Evolutionary conservation across 2,113 vertebrate species (phyloP).

Genomic region (Festucalex cinctus): DNA sequence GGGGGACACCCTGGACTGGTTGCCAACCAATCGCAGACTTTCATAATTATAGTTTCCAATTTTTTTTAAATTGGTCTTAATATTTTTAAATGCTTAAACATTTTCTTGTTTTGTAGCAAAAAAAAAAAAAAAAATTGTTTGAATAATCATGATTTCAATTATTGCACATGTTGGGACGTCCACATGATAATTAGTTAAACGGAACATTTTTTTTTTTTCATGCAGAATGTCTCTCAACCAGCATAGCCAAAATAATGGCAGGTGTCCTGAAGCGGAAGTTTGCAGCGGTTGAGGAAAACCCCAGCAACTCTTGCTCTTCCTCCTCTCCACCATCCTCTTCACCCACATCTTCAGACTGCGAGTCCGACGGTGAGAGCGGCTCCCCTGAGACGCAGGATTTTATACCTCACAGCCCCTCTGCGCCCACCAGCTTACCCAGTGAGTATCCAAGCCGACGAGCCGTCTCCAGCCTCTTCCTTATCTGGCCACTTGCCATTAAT

Average conservation of each 20-base stretch:
- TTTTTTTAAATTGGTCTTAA: no score
- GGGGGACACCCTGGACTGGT: no score
- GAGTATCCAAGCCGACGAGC: conserved; percentile 58
- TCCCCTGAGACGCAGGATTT: conserved; percentile 40
- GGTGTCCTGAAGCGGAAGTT: conserved; percentile 86
- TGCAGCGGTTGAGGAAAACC: conserved; percentile 79
- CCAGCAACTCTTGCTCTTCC: conserved; percentile 76
- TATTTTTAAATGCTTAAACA: no score
- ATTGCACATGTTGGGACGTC: no score
- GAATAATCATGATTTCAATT: no score
- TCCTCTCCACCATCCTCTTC: conserved; percentile 76
- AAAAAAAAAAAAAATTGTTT: no score
- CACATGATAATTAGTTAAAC: no score
- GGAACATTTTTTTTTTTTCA: no score
- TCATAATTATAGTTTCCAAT: no score
- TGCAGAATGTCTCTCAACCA: conserved; percentile 63
- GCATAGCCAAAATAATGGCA: conserved; percentile 73
- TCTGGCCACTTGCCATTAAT: conserved; percentile 20
- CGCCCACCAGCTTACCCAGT: conserved; percentile 71
- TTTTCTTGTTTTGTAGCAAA: no score
- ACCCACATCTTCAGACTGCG: conserved; percentile 74
- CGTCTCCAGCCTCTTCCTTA: conserved; percentile 38
- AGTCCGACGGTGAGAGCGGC: conserved; percentile 74
- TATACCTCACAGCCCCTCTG: conserved; percentile 48
- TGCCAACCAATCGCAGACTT: no score